These are phyloP conservation scores for Centropus unirufus DNA, from an alignment of 2,113 vertebrate genomes.

Conservation along the genomic window DNA sequence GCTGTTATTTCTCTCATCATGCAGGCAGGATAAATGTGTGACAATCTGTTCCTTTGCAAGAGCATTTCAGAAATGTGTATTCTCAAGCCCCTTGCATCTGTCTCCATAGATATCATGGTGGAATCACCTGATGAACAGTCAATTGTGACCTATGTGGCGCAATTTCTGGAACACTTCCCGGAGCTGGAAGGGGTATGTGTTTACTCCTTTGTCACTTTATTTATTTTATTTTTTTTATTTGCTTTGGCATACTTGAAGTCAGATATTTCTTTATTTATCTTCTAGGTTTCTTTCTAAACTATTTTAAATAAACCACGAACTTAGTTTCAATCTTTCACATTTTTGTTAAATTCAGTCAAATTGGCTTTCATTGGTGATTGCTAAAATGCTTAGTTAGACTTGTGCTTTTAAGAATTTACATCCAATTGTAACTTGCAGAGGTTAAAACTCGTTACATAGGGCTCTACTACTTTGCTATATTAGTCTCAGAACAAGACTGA, in stretches of 20 bases:
- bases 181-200: conserved; percentile 87
- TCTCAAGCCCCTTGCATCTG: conserved; percentile 19
- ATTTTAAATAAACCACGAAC: not conserved
- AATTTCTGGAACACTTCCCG: conserved; percentile 95
- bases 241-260: not conserved
- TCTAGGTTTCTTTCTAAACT: not conserved
- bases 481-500: not conserved
- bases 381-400: not conserved
- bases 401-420: not conserved
- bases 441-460: not conserved
- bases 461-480: not conserved
- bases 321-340: not conserved
- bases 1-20: not conserved
- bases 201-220: not conserved
- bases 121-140: conserved; percentile 91
- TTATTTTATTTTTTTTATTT: not conserved
- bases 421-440: not conserved
- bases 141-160: conserved; percentile 93
- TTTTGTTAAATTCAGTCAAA: not conserved
- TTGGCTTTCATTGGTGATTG: not conserved
- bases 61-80: not conserved
- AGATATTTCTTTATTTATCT: not conserved
- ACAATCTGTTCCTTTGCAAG: not conserved
- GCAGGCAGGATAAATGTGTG: not conserved
- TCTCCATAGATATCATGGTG: conserved; percentile 86